Evolutionary conservation across 2,888 invertebrate species (phyloP).

Genomic region (Diplazon laetatorius): DNA sequence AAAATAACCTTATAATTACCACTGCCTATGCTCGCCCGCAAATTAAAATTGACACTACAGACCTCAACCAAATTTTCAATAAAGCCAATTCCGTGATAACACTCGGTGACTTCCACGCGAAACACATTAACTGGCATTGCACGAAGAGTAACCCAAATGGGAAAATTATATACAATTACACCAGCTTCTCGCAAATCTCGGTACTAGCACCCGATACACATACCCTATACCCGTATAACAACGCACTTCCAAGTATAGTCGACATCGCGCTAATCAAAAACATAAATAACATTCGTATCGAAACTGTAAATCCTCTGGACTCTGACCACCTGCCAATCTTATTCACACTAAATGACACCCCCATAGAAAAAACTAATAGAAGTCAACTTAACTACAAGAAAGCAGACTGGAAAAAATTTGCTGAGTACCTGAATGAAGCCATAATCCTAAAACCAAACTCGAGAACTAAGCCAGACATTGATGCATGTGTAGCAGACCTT

Average conservation of each 20-base stretch:
- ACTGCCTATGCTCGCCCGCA: constrained; percentile 49
- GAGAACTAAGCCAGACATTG: neutral
- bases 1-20: neutral
- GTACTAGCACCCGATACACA: constrained; percentile 18
- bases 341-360: neutral
- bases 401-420: constrained; percentile 23
- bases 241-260: constrained; percentile 19
- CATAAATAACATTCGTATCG: neutral
- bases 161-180: constrained; percentile 5
- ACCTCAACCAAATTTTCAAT: constrained; percentile 16
- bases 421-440: neutral
- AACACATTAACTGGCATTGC: constrained; percentile 23
- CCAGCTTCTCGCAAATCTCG: neutral
- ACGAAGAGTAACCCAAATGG: neutral
- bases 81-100: constrained; percentile 11
- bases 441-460: neutral
- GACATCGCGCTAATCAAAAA: constrained; percentile 32
- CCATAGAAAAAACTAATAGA: neutral
- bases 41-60: constrained; percentile 52
- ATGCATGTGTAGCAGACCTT: neutral
- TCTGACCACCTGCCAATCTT: constrained; percentile 22
- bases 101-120: constrained; percentile 27
- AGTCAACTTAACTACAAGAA: constrained; percentile 1
- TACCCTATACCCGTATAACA: constrained; percentile 8
- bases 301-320: neutral